Percentiles rank a stretch among this genome's conserved stretches.
Conservation (phyloP, 2,888 invertebrate species). For the Globia sparganii region DNA sequence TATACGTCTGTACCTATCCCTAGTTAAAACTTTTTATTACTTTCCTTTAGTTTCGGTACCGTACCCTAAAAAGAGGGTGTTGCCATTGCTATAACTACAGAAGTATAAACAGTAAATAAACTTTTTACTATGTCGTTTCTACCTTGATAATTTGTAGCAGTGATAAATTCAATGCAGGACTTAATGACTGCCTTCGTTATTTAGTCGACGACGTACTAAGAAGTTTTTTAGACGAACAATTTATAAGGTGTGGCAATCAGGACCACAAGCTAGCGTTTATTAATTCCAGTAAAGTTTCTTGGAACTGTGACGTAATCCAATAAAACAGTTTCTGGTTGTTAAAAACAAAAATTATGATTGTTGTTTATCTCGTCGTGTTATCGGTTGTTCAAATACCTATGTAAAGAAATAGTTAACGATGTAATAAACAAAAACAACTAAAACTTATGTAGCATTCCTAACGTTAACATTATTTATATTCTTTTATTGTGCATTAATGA, state of each 20-base stretch:
- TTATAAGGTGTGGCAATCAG: conserved; percentile 73
- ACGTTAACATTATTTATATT: conserved; percentile 40
- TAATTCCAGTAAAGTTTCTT: conserved; percentile 69
- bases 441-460: conserved; percentile 53
- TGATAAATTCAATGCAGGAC: conserved; percentile 73
- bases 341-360: conserved; percentile 46
- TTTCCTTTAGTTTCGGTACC: conserved; percentile 63
- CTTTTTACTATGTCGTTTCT: conserved; percentile 64
- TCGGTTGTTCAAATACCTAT: conserved; percentile 66
- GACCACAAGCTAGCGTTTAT: conserved; percentile 70
- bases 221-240: conserved; percentile 72
- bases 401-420: conserved; percentile 62
- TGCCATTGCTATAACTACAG: conserved; percentile 58
- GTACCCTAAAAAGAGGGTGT: conserved; percentile 62
- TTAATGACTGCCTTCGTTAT: conserved; percentile 73
- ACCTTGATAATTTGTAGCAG: conserved; percentile 72
- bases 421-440: conserved; percentile 60
- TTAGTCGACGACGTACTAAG: conserved; percentile 68
- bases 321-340: conserved; percentile 54
- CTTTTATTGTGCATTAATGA: conserved; percentile 39
- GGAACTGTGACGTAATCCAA: conserved; percentile 69
- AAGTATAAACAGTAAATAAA: conserved; percentile 69
- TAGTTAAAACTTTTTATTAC: conserved; percentile 73
- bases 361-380: conserved; percentile 59
- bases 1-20: conserved; percentile 65